Conservation (phyloP, 2,113 vertebrate genomes). For the Aspidoscelis tigris region DNA sequence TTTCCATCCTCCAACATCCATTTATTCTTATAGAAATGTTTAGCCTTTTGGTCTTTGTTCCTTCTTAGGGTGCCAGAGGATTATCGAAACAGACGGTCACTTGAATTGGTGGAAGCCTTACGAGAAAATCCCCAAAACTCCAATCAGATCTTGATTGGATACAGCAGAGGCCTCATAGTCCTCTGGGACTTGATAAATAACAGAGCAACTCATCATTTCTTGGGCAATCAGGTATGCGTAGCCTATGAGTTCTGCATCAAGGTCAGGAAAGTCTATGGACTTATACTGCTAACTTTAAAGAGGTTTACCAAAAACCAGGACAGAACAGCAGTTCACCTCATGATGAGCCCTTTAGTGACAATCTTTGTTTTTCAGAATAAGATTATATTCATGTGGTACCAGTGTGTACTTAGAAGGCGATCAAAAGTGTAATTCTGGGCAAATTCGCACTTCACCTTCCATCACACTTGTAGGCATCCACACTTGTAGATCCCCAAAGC, state of each 20-base stretch:
- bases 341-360: background rate
- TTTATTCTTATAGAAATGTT: background rate
- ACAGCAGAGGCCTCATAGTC: slow-evolving; percentile 90
- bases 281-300: background rate
- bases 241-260: background rate
- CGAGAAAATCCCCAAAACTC: slow-evolving; percentile 87
- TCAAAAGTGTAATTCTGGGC: background rate
- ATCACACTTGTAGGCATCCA: too few relatives aligned
- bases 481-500: too few relatives aligned
- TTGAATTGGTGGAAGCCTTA: slow-evolving; percentile 92
- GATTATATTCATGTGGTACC: background rate
- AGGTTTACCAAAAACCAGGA: background rate
- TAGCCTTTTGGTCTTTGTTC: background rate
- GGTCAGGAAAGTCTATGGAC: background rate
- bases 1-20: background rate
- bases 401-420: too few relatives aligned
- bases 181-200: slow-evolving; percentile 88
- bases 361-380: background rate
- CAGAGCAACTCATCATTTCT: slow-evolving; percentile 81
- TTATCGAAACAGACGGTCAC: slow-evolving; percentile 83
- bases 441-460: background rate
- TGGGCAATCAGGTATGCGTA: slow-evolving; percentile 86
- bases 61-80: slow-evolving; percentile 86
- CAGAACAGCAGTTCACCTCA: background rate
- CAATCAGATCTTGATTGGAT: slow-evolving; percentile 89